Evolutionary conservation across 2,888 invertebrate genomes (phyloP).

Genomic region (Polyommatus icarus): DNA sequence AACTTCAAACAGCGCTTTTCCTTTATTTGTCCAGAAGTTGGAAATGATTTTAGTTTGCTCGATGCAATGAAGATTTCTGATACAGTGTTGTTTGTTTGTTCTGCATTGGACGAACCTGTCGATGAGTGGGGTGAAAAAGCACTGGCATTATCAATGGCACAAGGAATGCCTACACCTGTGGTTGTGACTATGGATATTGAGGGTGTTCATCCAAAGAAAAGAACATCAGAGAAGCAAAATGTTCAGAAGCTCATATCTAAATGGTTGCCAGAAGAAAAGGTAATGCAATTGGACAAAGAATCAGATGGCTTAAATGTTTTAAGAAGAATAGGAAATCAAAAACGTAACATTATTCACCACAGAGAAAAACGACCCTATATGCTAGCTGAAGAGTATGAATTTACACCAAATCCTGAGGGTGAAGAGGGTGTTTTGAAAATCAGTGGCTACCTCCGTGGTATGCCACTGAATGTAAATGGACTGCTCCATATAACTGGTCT

Average conservation of each 20-base stretch:
- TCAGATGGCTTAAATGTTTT: constrained; percentile 85
- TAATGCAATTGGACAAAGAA: constrained; percentile 87
- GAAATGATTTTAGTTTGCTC: constrained; percentile 86
- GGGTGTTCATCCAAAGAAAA: constrained; percentile 86
- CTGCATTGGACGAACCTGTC: constrained; percentile 85
- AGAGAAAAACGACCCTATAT: constrained; percentile 92
- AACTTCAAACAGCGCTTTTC: constrained; percentile 94
- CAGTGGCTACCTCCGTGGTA: constrained; percentile 93
- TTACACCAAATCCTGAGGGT: constrained; percentile 69
- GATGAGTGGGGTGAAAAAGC: constrained; percentile 91
- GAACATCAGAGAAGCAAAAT: constrained; percentile 83
- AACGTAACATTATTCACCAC: constrained; percentile 84
- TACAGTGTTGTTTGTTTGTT: constrained; percentile 89
- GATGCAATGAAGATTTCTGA: constrained; percentile 94
- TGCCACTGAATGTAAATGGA: constrained; percentile 91
- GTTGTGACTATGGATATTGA: constrained; percentile 88
- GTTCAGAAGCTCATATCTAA: constrained; percentile 84
- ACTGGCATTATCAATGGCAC: constrained; percentile 88
- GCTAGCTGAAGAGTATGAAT: constrained; percentile 89
- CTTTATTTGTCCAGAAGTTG: constrained; percentile 86
- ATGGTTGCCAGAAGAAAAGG: constrained; percentile 90
- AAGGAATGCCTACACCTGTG: constrained; percentile 89
- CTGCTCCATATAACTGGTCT: constrained; percentile 95
- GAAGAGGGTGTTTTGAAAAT: constrained; percentile 86
- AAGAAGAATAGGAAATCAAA: constrained; percentile 89